Conservation (phyloP, 2,797 vertebrate species). For the Podargus strigoides region DNA sequence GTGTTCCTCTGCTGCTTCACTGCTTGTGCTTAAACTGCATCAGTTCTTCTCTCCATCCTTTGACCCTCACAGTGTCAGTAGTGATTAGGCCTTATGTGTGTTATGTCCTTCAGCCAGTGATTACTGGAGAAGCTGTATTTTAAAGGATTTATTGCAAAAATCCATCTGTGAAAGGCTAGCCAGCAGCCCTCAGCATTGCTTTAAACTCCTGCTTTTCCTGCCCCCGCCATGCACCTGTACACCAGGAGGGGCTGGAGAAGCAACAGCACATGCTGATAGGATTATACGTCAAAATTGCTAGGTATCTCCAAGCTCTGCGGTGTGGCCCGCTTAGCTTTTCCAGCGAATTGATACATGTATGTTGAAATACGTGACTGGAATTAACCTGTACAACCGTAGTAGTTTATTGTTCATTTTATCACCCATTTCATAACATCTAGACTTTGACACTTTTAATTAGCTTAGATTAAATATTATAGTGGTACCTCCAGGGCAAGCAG, state of each 20-base stretch:
- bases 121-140: conserved; percentile 38
- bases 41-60: neutral
- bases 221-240: neutral
- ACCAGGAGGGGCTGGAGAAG: neutral
- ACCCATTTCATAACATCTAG: conserved; percentile 3
- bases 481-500: neutral
- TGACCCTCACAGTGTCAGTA: neutral
- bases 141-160: conserved; percentile 39
- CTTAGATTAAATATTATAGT: neutral
- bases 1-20: neutral
- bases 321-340: neutral
- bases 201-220: neutral
- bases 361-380: conserved; percentile 5
- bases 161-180: neutral
- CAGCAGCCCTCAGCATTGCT: neutral
- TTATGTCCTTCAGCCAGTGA: neutral
- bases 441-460: conserved; percentile 40
- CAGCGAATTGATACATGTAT: neutral
- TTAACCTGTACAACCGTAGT: neutral
- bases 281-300: conserved; percentile 1
- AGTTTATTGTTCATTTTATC: conserved; percentile 1
- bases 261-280: neutral
- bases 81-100: neutral
- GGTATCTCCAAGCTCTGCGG: neutral
- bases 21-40: neutral